Percentiles rank a stretch among this genome's conserved stretches.
phyloP scores from a whole-genome alignment of 2,888 invertebrate genomes.

The Meteorus colon region DNA sequence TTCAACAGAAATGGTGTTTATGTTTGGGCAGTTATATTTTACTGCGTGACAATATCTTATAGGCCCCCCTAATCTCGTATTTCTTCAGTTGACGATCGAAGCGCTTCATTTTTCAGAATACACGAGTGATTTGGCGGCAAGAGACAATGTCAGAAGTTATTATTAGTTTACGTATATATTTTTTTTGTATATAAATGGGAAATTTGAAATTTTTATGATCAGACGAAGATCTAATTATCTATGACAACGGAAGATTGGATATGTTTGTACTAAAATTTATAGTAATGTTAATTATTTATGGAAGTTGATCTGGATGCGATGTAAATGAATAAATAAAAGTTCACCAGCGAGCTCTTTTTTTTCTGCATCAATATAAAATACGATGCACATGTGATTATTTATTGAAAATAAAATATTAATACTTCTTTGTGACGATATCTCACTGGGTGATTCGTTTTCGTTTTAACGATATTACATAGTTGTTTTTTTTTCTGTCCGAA shows the following conservation, averaged over 20 bases:
- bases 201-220: neutral
- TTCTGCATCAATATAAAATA: neutral
- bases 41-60: neutral
- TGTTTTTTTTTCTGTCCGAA: too few species aligned
- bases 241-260: neutral
- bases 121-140: neutral
- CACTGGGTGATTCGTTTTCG: neutral
- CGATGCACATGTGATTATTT: neutral
- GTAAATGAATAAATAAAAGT: too few species aligned
- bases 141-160: neutral
- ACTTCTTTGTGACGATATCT: neutral
- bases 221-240: too few species aligned
- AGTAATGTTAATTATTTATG: too few species aligned
- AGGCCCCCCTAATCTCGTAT: neutral
- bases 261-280: too few species aligned
- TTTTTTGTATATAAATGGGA: neutral
- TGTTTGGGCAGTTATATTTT: neutral
- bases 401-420: neutral
- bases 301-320: too few species aligned
- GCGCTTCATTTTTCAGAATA: neutral
- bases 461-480: neutral
- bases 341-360: neutral
- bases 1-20: neutral
- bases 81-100: neutral
- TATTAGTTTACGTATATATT: neutral